Base-by-base conservation (phyloP, 2,888 invertebrate species). In the Campopleginae sp. region DNA sequence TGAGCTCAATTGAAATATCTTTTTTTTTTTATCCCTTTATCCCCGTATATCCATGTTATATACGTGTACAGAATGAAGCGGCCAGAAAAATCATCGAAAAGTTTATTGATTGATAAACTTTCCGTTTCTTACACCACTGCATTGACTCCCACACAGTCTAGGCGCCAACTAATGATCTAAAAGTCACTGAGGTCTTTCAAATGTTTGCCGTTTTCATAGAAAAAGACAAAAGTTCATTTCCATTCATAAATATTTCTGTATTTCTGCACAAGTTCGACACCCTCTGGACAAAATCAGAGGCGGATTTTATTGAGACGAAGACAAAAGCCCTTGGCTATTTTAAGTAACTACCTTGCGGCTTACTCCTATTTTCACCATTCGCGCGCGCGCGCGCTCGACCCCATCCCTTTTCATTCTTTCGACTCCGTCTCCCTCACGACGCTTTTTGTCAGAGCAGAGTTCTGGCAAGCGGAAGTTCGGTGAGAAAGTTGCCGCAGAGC, bases 401-500 rank as follows among this genome's bases (percentile, higher is more conserved):
- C 66, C 71, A 42, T n/a, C 71, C 42, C 66, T 66, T 66, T 71
- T 44, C 31, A 23, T 63, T 70, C 48, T 54, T 14, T 14, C 33
- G 71, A 42, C 66, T 1, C 17, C 74, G 48, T 71, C 76, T 58
- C 75, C 75, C 68, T 44, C 31, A 75, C 68, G 75, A 75, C 68
- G 75, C 76, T 74, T 75, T 76, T 51, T 79, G 42, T 38, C 65
- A 42, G 71, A 72, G 82, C 75, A 27, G 78, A 84, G 83, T 85
- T 85, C 84, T 75, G 78, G 68, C 82, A 44, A 80, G 38, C 86
- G 88, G 87, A 92, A 91, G 89, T 92, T 91, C 86, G 44, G 72
- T 66, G 88, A 84, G 87, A 89, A 92, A 91, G 89, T 91, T 92
- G 89, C 87, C 88, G 78, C 86, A 84, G 86, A 79, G 82, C 87